Evolutionary conservation across 92 coral and sea anemone genomes (phyloP).

Genomic region (Phenganax marumi): DNA sequence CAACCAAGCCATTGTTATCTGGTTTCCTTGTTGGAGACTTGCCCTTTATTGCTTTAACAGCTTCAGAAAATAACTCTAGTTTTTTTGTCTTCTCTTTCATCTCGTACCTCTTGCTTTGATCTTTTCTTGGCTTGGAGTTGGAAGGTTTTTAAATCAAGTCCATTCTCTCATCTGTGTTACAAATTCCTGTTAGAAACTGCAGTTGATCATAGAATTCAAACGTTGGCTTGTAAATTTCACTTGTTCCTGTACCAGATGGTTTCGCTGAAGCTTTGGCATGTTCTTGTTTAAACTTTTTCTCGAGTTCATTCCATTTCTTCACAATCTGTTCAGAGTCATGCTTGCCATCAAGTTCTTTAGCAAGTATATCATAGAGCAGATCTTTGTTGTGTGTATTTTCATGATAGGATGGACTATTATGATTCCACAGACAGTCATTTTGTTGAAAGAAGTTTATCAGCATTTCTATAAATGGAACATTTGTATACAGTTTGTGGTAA

Average conservation of each 20-base stretch:
- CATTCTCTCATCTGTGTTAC: slow-evolving; percentile 35
- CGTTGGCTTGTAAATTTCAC: slow-evolving; percentile 23
- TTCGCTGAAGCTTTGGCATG: slow-evolving; percentile 30
- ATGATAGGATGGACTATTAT: slow-evolving; percentile 17
- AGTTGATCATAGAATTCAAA: slow-evolving; percentile 39
- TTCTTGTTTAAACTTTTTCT: slow-evolving; percentile 38
- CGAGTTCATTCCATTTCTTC: slow-evolving; percentile 34
- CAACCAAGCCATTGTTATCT: slow-evolving; percentile 1
- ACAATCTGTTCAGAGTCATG: slow-evolving; percentile 25
- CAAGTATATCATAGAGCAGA: slow-evolving; percentile 38
- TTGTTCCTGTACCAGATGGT: slow-evolving; percentile 44
- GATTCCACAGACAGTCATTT: slow-evolving; percentile 39
- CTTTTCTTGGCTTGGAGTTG: slow-evolving; percentile 32
- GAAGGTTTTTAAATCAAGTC: slow-evolving; percentile 26
- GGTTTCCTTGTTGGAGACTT: background rate
- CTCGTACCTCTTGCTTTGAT: background rate
- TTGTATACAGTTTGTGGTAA: background rate
- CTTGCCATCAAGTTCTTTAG: slow-evolving; percentile 31
- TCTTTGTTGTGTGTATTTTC: slow-evolving; percentile 12
- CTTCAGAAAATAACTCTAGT: slow-evolving; percentile 55
- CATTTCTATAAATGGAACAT: slow-evolving; percentile 23
- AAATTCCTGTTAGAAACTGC: slow-evolving; percentile 37
- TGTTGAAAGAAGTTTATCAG: slow-evolving; percentile 21
- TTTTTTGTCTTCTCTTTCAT: slow-evolving; percentile 33
- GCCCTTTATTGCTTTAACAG: slow-evolving; percentile 50